Conservation (phyloP, 1,140 invertebrate genomes). For the Drosophila dunni region DNA sequence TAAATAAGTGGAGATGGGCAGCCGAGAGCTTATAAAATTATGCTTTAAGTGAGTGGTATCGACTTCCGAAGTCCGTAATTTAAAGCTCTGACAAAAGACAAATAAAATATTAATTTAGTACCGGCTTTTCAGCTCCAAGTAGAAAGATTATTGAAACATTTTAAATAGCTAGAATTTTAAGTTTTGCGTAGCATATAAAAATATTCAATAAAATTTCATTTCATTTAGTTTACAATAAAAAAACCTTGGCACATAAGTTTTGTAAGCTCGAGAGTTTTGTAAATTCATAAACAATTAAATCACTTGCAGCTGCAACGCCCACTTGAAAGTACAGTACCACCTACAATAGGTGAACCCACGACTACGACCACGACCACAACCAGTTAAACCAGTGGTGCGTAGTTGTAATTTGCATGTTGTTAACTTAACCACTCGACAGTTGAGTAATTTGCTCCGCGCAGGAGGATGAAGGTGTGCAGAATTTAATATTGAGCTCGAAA, state of each 20-base stretch:
- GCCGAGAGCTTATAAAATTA: too few species aligned
- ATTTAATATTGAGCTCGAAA: conserved; percentile 9
- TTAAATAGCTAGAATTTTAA: too few species aligned
- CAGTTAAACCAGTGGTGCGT: conserved; percentile 44
- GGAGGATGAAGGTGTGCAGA: conserved; percentile 17
- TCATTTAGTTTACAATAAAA: neutral
- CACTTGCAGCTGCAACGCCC: conserved; percentile 40
- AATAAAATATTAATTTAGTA: too few species aligned
- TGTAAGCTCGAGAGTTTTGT: neutral
- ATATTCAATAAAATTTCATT: too few species aligned
- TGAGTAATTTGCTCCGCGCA: neutral
- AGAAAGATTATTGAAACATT: too few species aligned
- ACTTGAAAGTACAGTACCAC: conserved; percentile 18
- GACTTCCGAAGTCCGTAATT: too few species aligned
- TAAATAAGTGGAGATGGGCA: too few species aligned
- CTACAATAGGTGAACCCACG: conserved; percentile 11
- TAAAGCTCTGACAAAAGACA: too few species aligned
- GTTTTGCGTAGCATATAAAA: too few species aligned
- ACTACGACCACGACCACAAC: conserved; percentile 16
- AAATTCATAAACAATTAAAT: conserved; percentile 71
- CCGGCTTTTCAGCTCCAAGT: too few species aligned
- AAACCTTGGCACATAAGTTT: neutral
- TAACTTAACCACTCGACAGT: conserved; percentile 62
- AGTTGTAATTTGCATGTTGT: conserved; percentile 63
- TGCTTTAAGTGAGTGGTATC: neutral